Conservation (phyloP, 1,140 invertebrate species). For the Ylistrum balloti region DNA sequence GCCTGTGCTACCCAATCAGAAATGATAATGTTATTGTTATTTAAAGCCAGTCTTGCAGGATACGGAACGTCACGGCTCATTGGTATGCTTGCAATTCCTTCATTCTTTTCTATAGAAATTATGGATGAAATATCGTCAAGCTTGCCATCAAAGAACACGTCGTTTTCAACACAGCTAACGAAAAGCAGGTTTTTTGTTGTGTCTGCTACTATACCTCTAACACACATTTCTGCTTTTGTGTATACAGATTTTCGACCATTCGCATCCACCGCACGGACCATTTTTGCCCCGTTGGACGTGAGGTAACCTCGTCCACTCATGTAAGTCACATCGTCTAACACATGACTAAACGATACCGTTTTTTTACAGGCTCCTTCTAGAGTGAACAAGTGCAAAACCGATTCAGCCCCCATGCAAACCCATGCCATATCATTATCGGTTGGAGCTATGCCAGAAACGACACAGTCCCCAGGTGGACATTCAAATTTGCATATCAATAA, state of each 20-base stretch:
- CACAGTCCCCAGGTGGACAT: conserved; percentile 41
- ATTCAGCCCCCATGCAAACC: conserved; percentile 50
- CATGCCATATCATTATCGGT: conserved; percentile 46
- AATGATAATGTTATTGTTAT: conserved; percentile 25
- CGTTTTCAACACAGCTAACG: conserved; percentile 47
- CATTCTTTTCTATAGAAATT: conserved; percentile 14
- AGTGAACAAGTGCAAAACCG: conserved; percentile 5
- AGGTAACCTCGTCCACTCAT: conserved; percentile 4
- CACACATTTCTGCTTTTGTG: conserved; percentile 44
- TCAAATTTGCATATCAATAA: conserved; percentile 19
- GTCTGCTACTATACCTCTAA: conserved; percentile 41
- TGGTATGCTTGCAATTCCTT: conserved; percentile 11
- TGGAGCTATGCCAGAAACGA: conserved; percentile 49
- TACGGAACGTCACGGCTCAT: conserved; percentile 36
- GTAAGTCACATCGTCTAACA: conserved; percentile 44
- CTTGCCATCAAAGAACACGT: conserved; percentile 47
- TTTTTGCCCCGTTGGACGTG: conserved; percentile 43
- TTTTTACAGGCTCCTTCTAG: conserved; percentile 46
- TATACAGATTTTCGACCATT: not conserved
- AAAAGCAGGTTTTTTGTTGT: not conserved
- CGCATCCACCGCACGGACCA: conserved; percentile 4
- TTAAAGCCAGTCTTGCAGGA: conserved; percentile 44
- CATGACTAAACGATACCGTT: conserved; percentile 37
- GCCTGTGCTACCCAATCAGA: conserved; percentile 47
- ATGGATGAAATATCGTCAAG: conserved; percentile 42